A percentile compares a stretch with the other conserved stretches of the same genome.
These are phyloP conservation scores for Uria aalge DNA, from an alignment of 2,113 vertebrate species.

Conservation along the genomic window DNA sequence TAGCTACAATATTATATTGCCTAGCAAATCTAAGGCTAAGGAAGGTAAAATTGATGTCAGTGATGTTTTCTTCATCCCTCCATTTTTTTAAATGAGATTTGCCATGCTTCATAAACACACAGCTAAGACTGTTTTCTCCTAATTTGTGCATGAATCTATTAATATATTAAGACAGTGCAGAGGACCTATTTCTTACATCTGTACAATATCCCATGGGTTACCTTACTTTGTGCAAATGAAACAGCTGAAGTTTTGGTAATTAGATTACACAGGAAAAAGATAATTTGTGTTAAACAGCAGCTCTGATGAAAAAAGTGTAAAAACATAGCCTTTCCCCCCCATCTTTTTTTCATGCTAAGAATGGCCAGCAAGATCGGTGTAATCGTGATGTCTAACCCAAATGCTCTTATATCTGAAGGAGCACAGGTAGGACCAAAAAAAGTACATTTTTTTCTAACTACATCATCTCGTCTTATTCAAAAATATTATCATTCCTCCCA, in stretches of 20 bases:
- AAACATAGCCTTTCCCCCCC: too few species aligned
- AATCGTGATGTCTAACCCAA: neutral
- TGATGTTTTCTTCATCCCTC: neutral
- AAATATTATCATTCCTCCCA: neutral
- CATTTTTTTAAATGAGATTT: neutral
- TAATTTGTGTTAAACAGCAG: neutral
- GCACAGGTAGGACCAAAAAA: neutral
- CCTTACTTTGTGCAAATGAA: neutral
- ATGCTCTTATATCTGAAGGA: neutral
- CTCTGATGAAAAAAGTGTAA: neutral
- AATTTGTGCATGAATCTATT: neutral
- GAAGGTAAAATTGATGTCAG: neutral
- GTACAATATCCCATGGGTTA: neutral
- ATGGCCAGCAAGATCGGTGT: neutral
- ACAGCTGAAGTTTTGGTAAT: neutral
- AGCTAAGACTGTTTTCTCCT: neutral
- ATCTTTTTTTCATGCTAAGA: neutral
- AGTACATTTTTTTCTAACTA: neutral
- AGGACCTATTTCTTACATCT: neutral
- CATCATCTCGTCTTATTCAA: neutral
- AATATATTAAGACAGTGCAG: neutral
- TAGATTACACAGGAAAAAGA: neutral
- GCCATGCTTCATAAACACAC: neutral
- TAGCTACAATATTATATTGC: neutral
- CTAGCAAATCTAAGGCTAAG: neutral